These are phyloP conservation scores for Pampusana beccarii DNA, from an alignment of 2,113 vertebrate genomes.

Conservation along the genomic window DNA sequence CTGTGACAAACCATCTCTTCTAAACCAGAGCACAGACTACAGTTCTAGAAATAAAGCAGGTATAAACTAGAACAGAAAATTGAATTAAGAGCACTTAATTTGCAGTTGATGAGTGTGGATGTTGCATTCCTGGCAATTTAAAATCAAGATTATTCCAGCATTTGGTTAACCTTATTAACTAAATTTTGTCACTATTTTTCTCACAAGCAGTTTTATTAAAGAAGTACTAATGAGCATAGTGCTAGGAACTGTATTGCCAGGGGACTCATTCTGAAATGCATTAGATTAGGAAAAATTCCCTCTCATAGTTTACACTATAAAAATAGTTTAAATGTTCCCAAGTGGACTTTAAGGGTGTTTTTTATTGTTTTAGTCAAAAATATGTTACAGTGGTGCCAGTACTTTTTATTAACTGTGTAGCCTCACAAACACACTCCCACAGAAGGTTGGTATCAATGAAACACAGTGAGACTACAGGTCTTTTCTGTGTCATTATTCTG, in stretches of 20 bases:
- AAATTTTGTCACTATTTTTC: background rate
- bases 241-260: background rate
- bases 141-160: background rate
- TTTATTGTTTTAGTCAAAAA: background rate
- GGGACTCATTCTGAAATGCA: background rate
- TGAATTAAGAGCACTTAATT: background rate
- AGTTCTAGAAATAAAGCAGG: background rate
- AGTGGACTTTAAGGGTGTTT: background rate
- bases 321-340: background rate
- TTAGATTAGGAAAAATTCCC: background rate
- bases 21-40: background rate
- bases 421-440: background rate
- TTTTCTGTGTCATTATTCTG: background rate
- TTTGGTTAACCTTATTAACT: background rate
- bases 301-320: background rate
- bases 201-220: background rate
- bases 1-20: background rate
- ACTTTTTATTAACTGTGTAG: background rate
- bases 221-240: background rate
- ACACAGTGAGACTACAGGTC: accelerated
- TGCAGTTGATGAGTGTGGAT: background rate
- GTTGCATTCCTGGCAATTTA: background rate
- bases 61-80: background rate
- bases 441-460: background rate
- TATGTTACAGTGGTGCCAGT: background rate